Conservation (phyloP, 2,797 vertebrate species). For the Megalops cyprinoides region DNA sequence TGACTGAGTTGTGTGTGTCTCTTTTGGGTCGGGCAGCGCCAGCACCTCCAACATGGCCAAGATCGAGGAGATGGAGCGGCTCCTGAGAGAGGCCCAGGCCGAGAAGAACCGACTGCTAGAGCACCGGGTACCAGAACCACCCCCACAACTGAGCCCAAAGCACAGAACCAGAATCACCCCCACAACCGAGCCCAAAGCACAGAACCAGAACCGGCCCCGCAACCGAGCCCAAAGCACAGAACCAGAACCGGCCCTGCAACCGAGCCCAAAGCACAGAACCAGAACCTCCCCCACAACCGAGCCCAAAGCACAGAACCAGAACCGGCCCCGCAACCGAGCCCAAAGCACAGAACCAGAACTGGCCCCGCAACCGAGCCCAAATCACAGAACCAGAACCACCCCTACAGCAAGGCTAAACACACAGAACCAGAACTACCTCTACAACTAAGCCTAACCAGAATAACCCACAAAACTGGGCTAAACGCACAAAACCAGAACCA, state of each 20-base stretch:
- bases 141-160: not conserved
- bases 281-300: no score
- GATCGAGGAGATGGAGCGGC: constrained; percentile 95
- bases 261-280: no score
- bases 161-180: no score
- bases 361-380: not conserved
- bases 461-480: not conserved
- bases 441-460: no score
- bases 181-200: not conserved
- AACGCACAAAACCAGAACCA: not conserved
- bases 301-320: not conserved
- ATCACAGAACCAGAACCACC: no score
- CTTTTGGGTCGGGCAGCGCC: constrained; percentile 68
- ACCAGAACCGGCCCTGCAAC: not conserved
- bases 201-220: not conserved
- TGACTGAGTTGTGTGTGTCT: no score
- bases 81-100: constrained; percentile 89
- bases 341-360: not conserved
- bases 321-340: not conserved
- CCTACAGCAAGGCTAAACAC: not conserved
- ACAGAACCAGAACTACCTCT: not conserved
- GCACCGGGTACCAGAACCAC: constrained; percentile 76
- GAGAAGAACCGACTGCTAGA: constrained; percentile 91
- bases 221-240: not conserved
- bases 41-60: constrained; percentile 91